Evolutionary conservation across 2,888 invertebrate genomes (phyloP).

Genomic region (Lasioglossum malachurum): DNA sequence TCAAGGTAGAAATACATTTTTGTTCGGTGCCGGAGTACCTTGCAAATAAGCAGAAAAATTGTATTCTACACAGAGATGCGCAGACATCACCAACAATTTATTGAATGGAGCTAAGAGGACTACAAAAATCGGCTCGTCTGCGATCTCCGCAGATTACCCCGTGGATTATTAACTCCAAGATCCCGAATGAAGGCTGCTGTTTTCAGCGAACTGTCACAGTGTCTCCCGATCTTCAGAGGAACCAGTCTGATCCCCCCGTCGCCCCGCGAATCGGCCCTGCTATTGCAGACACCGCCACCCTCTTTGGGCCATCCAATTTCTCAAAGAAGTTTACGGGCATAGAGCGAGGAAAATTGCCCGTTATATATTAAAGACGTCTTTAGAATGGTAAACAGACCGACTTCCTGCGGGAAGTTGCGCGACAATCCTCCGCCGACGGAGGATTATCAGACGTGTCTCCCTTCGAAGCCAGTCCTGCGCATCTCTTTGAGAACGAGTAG

Average conservation of each 20-base stretch:
- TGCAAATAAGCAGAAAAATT: no score
- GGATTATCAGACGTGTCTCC: slow-evolving; percentile 68
- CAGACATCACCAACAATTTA: background rate
- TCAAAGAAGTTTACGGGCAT: slow-evolving; percentile 74
- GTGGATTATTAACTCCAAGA: slow-evolving; percentile 61
- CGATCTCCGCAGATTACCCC: slow-evolving; percentile 36
- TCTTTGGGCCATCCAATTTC: slow-evolving; percentile 75
- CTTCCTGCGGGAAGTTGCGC: slow-evolving; percentile 66
- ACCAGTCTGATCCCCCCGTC: background rate
- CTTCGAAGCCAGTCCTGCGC: slow-evolving; percentile 49
- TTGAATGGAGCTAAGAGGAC: background rate
- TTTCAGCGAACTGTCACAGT: slow-evolving; percentile 31
- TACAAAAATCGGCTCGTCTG: slow-evolving; percentile 9
- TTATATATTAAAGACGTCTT: slow-evolving; percentile 78
- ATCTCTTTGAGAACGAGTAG: slow-evolving; percentile 64
- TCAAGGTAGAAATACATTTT: no score
- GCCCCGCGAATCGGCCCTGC: background rate
- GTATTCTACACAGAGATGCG: no score
- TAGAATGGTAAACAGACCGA: slow-evolving; percentile 77
- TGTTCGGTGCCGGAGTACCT: no score
- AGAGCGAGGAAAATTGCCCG: slow-evolving; percentile 76
- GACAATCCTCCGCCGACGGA: slow-evolving; percentile 60
- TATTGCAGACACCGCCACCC: slow-evolving; percentile 15
- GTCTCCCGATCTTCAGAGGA: slow-evolving; percentile 4
- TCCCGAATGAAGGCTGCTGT: slow-evolving; percentile 43